Percentiles rank a stretch among this genome's conserved stretches.
Evolutionary conservation across 2,888 invertebrate species (phyloP).

Genomic region (Sthenelais limicola): DNA sequence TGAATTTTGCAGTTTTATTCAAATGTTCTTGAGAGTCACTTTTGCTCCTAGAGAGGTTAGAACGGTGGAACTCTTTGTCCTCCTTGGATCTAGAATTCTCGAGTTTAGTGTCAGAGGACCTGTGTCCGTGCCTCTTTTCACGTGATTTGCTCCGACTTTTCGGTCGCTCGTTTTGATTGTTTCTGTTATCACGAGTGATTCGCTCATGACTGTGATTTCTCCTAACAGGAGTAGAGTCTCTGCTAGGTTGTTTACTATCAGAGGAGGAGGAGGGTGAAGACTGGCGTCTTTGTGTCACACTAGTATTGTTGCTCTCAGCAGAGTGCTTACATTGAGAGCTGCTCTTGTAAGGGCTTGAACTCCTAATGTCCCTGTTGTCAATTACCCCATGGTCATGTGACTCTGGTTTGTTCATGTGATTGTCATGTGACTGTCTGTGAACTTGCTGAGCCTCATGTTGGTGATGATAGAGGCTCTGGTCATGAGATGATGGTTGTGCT

Average conservation of each 20-base stretch:
- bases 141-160: constrained; percentile 31
- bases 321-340: too few species aligned
- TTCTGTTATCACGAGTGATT: constrained; percentile 17
- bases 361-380: constrained; percentile 20
- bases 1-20: constrained; percentile 35
- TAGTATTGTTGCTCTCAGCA: too few species aligned
- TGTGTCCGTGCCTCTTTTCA: constrained; percentile 40
- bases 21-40: constrained; percentile 50
- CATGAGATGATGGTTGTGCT: too few species aligned
- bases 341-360: too few species aligned
- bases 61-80: constrained; percentile 18
- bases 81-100: constrained; percentile 25
- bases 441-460: too few species aligned
- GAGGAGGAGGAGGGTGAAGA: too few species aligned
- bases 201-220: constrained; percentile 31
- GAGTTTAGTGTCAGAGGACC: constrained; percentile 46
- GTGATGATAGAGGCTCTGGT: too few species aligned
- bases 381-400: constrained; percentile 1
- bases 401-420: too few species aligned
- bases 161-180: constrained; percentile 33
- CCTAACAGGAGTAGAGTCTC: constrained; percentile 2
- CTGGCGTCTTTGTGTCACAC: too few species aligned
- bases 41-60: constrained; percentile 46
- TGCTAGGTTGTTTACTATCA: too few species aligned
- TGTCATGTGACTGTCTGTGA: too few species aligned